phyloP scores from a whole-genome alignment of 2,888 invertebrate genomes.

The Caenorhabditis sulstoni region DNA sequence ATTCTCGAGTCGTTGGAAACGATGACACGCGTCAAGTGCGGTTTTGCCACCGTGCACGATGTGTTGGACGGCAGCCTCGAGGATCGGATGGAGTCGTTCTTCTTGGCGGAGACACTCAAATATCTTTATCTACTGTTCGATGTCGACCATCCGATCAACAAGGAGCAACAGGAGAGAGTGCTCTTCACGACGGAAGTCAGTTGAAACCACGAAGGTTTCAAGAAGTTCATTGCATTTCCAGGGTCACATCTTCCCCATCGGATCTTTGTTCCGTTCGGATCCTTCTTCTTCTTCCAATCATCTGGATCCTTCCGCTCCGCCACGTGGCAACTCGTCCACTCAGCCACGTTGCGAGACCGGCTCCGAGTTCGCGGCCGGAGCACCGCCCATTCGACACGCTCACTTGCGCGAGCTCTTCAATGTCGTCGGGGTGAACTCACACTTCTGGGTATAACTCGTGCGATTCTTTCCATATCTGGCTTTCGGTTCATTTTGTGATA shows the following conservation, averaged over 20 bases:
- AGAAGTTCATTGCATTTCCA: constrained; percentile 1
- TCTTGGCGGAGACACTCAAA: constrained; percentile 85
- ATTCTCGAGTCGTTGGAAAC: constrained; percentile 82
- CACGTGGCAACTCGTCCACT: constrained; percentile 11
- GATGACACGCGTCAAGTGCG: constrained; percentile 82
- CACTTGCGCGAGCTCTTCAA: constrained; percentile 50
- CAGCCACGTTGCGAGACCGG: constrained; percentile 39
- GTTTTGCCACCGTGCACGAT: constrained; percentile 85
- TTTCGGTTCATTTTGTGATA: too few relatives aligned
- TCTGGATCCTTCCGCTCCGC: constrained; percentile 8
- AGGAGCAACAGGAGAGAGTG: constrained; percentile 82
- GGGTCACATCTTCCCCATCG: constrained; percentile 52
- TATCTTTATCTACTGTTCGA: constrained; percentile 86
- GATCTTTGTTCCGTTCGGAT: constrained; percentile 12
- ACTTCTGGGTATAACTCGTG: constrained; percentile 41
- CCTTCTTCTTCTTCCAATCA: constrained; percentile 1
- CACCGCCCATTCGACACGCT: constrained; percentile 42
- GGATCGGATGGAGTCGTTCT: constrained; percentile 85
- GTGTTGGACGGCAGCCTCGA: constrained; percentile 84
- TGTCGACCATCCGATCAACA: constrained; percentile 84
- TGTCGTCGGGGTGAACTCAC: constrained; percentile 43
- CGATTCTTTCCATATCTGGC: too few relatives aligned
- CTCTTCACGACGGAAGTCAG: constrained; percentile 84
- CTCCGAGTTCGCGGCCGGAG: constrained; percentile 24
- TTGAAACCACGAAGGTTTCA: constrained; percentile 84